Percentiles rank a stretch among this genome's conserved stretches.
Evolutionary conservation across 2,888 invertebrate species (phyloP).

Genomic region (Tenthredo amoena): DNA sequence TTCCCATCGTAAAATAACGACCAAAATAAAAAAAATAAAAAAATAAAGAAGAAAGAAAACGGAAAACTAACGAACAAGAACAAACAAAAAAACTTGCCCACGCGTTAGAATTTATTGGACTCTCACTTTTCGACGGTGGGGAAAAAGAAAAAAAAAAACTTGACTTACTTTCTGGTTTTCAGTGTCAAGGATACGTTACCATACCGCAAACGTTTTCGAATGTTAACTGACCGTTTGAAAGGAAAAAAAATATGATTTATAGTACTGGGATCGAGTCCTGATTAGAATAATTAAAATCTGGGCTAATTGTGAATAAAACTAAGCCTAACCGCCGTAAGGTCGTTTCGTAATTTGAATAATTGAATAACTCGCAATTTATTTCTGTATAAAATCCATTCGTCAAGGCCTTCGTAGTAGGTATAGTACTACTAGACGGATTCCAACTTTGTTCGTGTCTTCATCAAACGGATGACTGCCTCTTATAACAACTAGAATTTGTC

Average conservation of each 20-base stretch:
- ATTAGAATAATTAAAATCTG: background rate
- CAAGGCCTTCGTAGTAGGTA: background rate
- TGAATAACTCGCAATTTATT: background rate
- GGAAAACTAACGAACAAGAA: background rate
- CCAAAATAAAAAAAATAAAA: background rate
- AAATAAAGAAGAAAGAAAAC: too few relatives aligned
- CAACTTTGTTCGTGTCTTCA: background rate
- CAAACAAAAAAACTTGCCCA: background rate
- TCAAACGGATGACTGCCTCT: slow-evolving; percentile 6
- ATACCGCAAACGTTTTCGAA: background rate
- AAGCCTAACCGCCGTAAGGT: background rate
- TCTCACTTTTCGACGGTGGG: background rate
- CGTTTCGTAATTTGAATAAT: background rate
- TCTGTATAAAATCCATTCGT: background rate
- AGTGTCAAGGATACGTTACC: slow-evolving; percentile 4
- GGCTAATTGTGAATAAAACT: background rate
- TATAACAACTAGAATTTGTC: background rate
- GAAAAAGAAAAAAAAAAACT: background rate
- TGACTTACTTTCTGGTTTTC: background rate
- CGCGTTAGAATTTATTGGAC: background rate
- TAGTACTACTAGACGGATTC: background rate
- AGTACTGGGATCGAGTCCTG: background rate
- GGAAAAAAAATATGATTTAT: background rate
- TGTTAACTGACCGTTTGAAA: background rate
- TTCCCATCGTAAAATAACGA: background rate